Conservation (phyloP, 2,888 invertebrate genomes). For the Hydrotaea cyrtoneurina region DNA sequence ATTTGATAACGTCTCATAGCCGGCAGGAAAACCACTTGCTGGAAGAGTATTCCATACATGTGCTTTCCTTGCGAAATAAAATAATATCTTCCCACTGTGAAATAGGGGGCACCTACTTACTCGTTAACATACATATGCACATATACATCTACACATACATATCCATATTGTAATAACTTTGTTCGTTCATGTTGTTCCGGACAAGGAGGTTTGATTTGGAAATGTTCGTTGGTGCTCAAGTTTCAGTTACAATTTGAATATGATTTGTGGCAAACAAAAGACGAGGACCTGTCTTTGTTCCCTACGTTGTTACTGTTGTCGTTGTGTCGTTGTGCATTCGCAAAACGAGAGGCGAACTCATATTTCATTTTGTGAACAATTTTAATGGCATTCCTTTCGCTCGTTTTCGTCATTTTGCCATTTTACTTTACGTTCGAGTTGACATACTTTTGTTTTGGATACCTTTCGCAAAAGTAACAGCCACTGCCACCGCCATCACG, state of each 20-base stretch:
- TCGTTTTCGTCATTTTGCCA: background rate
- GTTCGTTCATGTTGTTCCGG: background rate
- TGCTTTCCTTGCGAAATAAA: too few relatives aligned
- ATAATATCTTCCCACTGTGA: background rate
- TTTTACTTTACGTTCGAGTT: slow-evolving; percentile 15
- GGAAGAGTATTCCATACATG: too few relatives aligned
- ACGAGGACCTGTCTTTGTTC: background rate
- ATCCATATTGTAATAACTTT: slow-evolving; percentile 6
- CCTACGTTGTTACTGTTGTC: background rate
- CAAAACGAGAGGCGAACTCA: slow-evolving; percentile 8
- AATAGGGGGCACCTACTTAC: background rate
- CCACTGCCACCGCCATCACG: too few relatives aligned
- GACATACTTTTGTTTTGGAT: slow-evolving; percentile 19
- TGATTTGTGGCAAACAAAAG: background rate
- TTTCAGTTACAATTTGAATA: background rate
- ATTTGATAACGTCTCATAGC: too few relatives aligned
- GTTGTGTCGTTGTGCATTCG: background rate
- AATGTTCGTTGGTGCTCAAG: background rate
- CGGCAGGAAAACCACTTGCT: too few relatives aligned
- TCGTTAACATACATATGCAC: background rate
- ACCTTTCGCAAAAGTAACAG: background rate
- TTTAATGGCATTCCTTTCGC: slow-evolving; percentile 24
- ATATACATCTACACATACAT: background rate
- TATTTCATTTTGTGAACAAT: slow-evolving; percentile 33
- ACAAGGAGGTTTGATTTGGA: background rate